Conservation (phyloP, 2,888 invertebrate genomes). For the Chaetoderma sp. region DNA sequence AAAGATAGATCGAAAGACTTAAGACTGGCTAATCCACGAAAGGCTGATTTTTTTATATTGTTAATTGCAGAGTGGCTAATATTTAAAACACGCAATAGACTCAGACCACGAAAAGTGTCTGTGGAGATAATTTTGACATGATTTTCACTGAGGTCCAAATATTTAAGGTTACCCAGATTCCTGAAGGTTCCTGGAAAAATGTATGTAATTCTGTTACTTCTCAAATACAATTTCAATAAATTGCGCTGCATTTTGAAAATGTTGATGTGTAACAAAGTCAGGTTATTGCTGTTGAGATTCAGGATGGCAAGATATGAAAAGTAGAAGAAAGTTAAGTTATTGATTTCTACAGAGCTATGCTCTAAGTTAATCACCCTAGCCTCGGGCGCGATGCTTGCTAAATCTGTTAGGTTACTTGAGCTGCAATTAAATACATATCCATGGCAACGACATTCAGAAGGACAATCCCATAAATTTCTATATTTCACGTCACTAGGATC, state of each 20-base stretch:
- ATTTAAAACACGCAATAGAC: neutral
- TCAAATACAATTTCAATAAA: neutral
- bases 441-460: neutral
- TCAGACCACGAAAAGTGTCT: neutral
- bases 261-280: neutral
- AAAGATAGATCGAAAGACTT: conserved; percentile 25
- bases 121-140: neutral
- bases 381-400: neutral
- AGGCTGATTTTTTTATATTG: neutral
- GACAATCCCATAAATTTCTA: neutral
- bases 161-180: neutral
- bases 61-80: neutral
- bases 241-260: neutral
- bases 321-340: neutral
- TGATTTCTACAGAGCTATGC: neutral
- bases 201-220: neutral
- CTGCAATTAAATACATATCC: neutral
- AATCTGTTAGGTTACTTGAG: neutral
- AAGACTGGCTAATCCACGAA: neutral
- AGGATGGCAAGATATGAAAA: neutral
- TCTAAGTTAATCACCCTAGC: neutral
- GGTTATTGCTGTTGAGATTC: neutral
- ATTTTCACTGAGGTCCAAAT: neutral
- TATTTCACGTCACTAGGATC: neutral
- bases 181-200: neutral